Conservation (phyloP, 2,113 vertebrate genomes). For the Sinocyclocheilus anshuiensis region DNA sequence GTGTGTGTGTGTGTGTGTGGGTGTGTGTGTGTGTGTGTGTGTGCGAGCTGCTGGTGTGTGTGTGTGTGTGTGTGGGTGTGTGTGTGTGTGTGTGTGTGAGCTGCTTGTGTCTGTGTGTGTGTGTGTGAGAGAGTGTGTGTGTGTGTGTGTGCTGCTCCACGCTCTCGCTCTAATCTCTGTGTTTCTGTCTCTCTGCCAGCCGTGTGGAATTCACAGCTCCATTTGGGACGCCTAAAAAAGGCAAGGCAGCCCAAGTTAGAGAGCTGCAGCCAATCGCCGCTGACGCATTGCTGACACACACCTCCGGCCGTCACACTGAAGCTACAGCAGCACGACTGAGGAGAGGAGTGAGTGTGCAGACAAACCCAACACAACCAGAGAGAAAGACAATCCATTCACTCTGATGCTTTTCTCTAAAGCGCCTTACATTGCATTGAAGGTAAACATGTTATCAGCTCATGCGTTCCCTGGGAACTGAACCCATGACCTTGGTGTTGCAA, state of each 20-base stretch:
- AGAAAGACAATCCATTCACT: background rate
- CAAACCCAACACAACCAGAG: background rate
- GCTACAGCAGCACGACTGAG: too few species aligned
- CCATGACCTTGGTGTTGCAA: background rate
- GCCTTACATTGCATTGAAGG: too few species aligned
- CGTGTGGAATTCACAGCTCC: constrained; percentile 84
- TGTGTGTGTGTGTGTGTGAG: too few species aligned
- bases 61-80: too few species aligned
- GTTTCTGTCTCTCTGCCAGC: constrained; percentile 78
- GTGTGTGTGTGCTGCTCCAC: background rate
- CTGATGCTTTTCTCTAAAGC: too few species aligned
- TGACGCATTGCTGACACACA: constrained; percentile 53
- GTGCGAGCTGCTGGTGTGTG: too few species aligned
- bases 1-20: too few species aligned
- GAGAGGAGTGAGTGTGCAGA: background rate
- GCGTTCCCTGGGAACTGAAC: background rate
- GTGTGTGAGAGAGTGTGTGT: background rate
- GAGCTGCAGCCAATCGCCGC: constrained; percentile 82
- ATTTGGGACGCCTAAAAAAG: constrained; percentile 89
- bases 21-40: too few species aligned
- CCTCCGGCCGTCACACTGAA: background rate
- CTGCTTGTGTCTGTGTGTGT: too few species aligned
- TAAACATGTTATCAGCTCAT: background rate
- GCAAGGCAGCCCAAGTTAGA: constrained; percentile 90
- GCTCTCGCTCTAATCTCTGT: too few species aligned